Evolutionary conservation across 2,113 vertebrate genomes (phyloP).

Genomic region (Solea solea): DNA sequence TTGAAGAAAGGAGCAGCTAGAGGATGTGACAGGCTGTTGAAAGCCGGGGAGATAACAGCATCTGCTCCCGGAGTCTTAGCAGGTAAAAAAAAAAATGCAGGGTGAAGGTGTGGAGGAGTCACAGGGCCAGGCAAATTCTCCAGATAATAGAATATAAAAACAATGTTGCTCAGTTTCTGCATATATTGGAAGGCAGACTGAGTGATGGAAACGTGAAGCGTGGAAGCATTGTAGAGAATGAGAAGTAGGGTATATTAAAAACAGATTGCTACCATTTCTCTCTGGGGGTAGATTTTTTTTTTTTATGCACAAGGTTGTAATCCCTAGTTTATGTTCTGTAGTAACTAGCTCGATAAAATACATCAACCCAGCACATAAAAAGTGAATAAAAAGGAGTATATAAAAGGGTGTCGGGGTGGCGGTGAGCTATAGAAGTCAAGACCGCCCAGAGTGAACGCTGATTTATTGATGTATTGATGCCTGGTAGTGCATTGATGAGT

Average conservation of each 20-base stretch:
- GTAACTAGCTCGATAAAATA: constrained; percentile 77
- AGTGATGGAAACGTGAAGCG: constrained; percentile 46
- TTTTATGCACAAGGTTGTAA: constrained; percentile 72
- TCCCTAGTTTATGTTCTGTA: constrained; percentile 74
- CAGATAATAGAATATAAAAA: constrained; percentile 67
- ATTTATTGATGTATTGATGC: constrained; percentile 68
- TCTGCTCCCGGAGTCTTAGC: constrained; percentile 62
- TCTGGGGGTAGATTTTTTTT: constrained; percentile 69
- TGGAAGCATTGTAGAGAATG: constrained; percentile 47
- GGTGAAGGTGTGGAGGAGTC: constrained; percentile 8
- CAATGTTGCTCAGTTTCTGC: constrained; percentile 48
- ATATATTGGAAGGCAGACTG: constrained; percentile 48
- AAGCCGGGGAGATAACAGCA: constrained; percentile 73
- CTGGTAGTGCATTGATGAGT: constrained; percentile 33
- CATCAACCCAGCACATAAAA: constrained; percentile 72
- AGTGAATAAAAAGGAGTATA: constrained; percentile 72
- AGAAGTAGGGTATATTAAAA: constrained; percentile 70
- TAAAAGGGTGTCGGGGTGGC: constrained; percentile 67
- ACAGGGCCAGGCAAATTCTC: constrained; percentile 55
- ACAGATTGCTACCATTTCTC: constrained; percentile 72
- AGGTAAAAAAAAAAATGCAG: constrained; percentile 31
- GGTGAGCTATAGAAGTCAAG: constrained; percentile 56
- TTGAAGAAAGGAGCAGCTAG: constrained; percentile 67
- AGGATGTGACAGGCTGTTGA: constrained; percentile 76
- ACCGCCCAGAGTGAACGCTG: constrained; percentile 59